These are phyloP conservation scores for Drosophila eugracilis DNA, from an alignment of 1,140 invertebrate species.

Conservation along the genomic window DNA sequence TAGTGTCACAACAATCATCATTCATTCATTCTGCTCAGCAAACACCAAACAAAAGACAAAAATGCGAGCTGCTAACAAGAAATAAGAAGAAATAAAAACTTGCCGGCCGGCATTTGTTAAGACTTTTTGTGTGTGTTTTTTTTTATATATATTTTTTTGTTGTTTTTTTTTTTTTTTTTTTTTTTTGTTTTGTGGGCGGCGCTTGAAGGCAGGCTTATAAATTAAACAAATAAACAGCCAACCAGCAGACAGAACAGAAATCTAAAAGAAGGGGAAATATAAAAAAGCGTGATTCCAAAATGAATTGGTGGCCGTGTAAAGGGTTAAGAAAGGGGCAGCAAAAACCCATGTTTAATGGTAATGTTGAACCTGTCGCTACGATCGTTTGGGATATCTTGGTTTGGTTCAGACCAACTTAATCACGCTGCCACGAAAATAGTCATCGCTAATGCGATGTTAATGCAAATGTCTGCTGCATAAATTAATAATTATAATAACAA, in stretches of 20 bases:
- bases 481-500: constrained; percentile 78
- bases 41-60: constrained; percentile 22
- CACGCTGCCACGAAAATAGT: constrained; percentile 45
- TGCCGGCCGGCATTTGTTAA: constrained; percentile 60
- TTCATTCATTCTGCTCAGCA: constrained; percentile 16
- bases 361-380: constrained; percentile 47
- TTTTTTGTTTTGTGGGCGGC: constrained; percentile 55
- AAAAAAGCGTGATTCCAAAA: neutral
- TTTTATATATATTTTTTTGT: constrained; percentile 6
- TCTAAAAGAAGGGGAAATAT: neutral
- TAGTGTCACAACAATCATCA: constrained; percentile 15
- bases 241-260: constrained; percentile 41
- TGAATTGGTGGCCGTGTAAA: neutral
- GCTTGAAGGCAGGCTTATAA: constrained; percentile 70
- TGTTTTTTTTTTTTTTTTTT: constrained; percentile 14
- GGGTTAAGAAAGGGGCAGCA: neutral
- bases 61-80: constrained; percentile 14
- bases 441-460: constrained; percentile 72
- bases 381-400: constrained; percentile 1
- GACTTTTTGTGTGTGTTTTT: neutral
- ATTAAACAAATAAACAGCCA: constrained; percentile 73
- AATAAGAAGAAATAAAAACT: neutral
- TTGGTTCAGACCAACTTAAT: constrained; percentile 40
- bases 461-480: constrained; percentile 79
- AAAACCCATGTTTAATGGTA: constrained; percentile 28